Evolutionary conservation across 2,888 invertebrate genomes (phyloP).

Genomic region (Chrysolina haemoptera): DNA sequence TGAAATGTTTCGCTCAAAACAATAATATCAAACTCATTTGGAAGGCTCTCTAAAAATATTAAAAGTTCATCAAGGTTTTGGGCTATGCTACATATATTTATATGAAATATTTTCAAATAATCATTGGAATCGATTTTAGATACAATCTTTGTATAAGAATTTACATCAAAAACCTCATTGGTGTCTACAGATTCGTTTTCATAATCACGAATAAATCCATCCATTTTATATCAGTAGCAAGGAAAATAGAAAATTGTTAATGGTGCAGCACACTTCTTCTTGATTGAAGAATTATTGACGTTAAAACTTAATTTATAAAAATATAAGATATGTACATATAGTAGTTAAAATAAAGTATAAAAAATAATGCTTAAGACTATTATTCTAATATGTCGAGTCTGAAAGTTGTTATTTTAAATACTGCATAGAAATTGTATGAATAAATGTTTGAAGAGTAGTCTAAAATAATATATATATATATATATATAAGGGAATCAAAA

Average conservation of each 20-base stretch:
- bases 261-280: too few species aligned
- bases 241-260: background rate
- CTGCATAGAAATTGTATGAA: background rate
- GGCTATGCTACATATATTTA: conserved; percentile 19
- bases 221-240: background rate
- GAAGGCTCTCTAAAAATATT: conserved; percentile 17
- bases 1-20: background rate
- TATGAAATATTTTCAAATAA: conserved; percentile 11
- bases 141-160: conserved; percentile 10
- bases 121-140: conserved; percentile 18
- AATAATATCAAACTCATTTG: conserved; percentile 13
- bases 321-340: background rate
- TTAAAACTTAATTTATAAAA: background rate
- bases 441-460: background rate
- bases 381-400: too few species aligned
- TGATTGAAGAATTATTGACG: too few species aligned
- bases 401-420: background rate
- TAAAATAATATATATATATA: background rate
- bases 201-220: background rate
- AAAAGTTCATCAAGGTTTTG: conserved; percentile 19
- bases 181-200: conserved; percentile 18
- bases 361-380: too few species aligned
- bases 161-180: conserved; percentile 18
- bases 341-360: too few species aligned
- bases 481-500: background rate